Conservation (phyloP, 2,113 vertebrate genomes). For the Glaucomys volans region DNA sequence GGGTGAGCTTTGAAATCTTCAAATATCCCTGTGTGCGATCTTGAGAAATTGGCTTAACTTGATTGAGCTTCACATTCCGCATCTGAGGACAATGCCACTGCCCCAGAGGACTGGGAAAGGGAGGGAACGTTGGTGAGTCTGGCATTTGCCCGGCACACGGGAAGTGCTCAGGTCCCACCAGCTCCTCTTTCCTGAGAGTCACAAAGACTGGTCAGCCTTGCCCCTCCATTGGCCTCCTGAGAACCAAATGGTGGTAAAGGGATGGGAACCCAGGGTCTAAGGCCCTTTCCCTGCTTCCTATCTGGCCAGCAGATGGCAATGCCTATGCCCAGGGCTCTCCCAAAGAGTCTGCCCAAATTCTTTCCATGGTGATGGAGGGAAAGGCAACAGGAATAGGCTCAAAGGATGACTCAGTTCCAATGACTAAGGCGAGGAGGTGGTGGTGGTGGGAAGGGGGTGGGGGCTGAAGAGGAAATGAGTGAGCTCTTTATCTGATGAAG, state of each 20-base stretch:
- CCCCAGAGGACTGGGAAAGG: background rate
- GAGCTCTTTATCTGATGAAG: slow-evolving; percentile 83
- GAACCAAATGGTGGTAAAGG: slow-evolving; percentile 39
- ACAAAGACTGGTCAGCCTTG: slow-evolving; percentile 53
- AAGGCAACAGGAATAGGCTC: slow-evolving; percentile 83
- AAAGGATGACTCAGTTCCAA: slow-evolving; percentile 86
- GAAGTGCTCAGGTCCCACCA: background rate
- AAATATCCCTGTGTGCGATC: background rate
- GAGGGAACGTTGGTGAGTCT: background rate
- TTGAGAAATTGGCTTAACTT: background rate
- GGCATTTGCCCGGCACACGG: background rate
- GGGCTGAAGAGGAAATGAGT: slow-evolving; percentile 78
- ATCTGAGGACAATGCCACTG: background rate
- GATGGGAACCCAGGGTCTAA: slow-evolving; percentile 71
- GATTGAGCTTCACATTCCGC: background rate
- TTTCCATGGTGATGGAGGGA: slow-evolving; percentile 78
- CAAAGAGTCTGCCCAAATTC: slow-evolving; percentile 83
- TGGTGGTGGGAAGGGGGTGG: slow-evolving; percentile 28
- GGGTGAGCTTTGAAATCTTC: background rate
- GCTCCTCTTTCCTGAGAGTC: background rate
- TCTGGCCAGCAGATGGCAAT: slow-evolving; percentile 82
- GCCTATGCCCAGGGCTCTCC: slow-evolving; percentile 77
- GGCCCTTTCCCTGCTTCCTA: background rate
- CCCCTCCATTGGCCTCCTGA: slow-evolving; percentile 51
- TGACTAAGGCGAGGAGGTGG: slow-evolving; percentile 83